A percentile compares a stretch with the other conserved stretches of the same genome.
Evolutionary conservation across 2,113 vertebrate genomes (phyloP).

Genomic region (Chamaetylas fuelleborni): DNA sequence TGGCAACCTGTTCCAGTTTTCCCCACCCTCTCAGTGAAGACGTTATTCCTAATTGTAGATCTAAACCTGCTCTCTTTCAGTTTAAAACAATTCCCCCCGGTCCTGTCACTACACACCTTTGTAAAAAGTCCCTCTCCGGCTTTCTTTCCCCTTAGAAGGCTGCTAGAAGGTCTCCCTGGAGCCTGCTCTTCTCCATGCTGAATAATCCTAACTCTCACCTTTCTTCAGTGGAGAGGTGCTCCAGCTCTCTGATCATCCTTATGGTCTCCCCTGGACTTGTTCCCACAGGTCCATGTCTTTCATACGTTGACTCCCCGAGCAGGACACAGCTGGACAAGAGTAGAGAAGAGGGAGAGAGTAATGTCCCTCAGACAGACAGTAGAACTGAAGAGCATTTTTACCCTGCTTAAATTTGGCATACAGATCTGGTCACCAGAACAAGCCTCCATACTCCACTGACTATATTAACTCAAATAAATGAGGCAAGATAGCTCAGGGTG

Average conservation of each 20-base stretch:
- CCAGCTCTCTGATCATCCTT: not conserved
- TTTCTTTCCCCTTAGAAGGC: not conserved
- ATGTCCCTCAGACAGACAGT: fast-evolving
- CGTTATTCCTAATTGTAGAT: fast-evolving
- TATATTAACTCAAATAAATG: not conserved
- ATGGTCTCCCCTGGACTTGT: not conserved
- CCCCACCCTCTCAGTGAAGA: not conserved
- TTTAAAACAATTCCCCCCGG: not conserved
- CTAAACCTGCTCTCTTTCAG: not conserved
- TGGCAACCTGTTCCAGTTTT: not conserved
- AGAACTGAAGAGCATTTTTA: not conserved
- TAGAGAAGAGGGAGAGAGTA: not conserved
- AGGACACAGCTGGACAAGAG: not conserved
- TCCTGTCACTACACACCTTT: not conserved
- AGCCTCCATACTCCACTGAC: not conserved
- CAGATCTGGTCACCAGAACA: not conserved
- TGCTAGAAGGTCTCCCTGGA: not conserved
- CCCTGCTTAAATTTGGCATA: not conserved
- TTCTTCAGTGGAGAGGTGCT: not conserved
- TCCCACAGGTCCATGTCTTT: not conserved
- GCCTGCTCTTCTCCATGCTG: not conserved
- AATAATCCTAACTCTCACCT: not conserved
- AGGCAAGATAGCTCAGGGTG: not conserved
- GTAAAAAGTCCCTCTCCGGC: not conserved
- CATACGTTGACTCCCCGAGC: not conserved